Conservation (phyloP, 2,888 invertebrate genomes). For the Drepanosiphum platanoidis region DNA sequence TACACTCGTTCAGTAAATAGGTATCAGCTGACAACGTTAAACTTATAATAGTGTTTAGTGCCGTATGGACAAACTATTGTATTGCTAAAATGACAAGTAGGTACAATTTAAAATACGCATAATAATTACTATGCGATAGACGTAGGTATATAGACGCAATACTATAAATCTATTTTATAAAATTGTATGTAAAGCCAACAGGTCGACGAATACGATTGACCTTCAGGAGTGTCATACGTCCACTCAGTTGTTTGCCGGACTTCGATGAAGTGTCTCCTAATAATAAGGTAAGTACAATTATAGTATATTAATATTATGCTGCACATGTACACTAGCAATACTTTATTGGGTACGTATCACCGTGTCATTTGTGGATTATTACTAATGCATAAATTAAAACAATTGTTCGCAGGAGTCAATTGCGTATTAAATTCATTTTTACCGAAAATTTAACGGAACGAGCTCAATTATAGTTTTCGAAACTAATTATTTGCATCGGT, state of each 20-base stretch:
- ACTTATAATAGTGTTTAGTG: background rate
- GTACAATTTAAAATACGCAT: conserved; percentile 36
- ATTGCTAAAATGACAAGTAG: conserved; percentile 16
- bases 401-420: conserved; percentile 5
- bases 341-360: background rate
- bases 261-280: conserved; percentile 18
- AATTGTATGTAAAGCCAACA: conserved; percentile 46
- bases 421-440: background rate
- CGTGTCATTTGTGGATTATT: background rate
- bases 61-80: conserved; percentile 39
- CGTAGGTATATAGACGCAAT: background rate
- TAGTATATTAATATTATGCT: background rate
- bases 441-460: background rate
- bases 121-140: conserved; percentile 35
- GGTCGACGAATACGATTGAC: conserved; percentile 57
- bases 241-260: conserved; percentile 40
- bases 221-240: conserved; percentile 26
- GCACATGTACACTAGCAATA: too few relatives aligned
- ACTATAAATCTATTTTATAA: conserved; percentile 23
- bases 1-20: background rate
- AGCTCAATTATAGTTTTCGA: background rate
- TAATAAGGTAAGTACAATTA: conserved; percentile 14
- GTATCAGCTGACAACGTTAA: conserved; percentile 16
- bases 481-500: background rate
- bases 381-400: background rate